Evolutionary conservation across 2,888 invertebrate genomes (phyloP).

Genomic region (Conus canariensis): DNA sequence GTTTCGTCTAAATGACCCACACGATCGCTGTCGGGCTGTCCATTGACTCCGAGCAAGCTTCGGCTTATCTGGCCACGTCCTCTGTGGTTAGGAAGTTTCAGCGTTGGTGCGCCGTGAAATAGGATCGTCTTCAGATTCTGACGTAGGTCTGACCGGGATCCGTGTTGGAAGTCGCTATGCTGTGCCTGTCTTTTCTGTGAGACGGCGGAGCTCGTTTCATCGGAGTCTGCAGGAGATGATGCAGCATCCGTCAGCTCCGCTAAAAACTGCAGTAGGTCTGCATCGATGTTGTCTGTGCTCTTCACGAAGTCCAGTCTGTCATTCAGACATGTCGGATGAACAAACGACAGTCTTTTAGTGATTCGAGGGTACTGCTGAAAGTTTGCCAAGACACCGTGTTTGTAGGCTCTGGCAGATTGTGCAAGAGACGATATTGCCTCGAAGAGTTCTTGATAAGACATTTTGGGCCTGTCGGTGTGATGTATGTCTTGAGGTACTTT

Average conservation of each 20-base stretch:
- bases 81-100: not conserved
- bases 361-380: not conserved
- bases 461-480: not conserved
- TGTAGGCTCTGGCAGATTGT: not conserved
- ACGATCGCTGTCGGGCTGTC: not conserved
- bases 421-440: not conserved
- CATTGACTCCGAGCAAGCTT: no score
- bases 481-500: not conserved
- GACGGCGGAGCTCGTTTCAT: no score
- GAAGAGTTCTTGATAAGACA: no score
- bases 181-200: not conserved
- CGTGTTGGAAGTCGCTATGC: not conserved
- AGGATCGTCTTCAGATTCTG: not conserved
- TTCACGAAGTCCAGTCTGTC: constrained; percentile 17
- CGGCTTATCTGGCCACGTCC: no score
- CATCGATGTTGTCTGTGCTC: constrained; percentile 25
- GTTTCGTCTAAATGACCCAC: not conserved
- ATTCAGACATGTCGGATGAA: constrained; percentile 21
- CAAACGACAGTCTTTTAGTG: constrained; percentile 12
- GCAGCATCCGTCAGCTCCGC: constrained; percentile 5
- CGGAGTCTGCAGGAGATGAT: not conserved
- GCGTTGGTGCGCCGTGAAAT: not conserved
- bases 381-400: not conserved
- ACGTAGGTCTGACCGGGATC: not conserved
- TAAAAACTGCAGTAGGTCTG: constrained; percentile 8